Evolutionary conservation across 2,888 invertebrate genomes (phyloP).

Genomic region (Elegia similella): DNA sequence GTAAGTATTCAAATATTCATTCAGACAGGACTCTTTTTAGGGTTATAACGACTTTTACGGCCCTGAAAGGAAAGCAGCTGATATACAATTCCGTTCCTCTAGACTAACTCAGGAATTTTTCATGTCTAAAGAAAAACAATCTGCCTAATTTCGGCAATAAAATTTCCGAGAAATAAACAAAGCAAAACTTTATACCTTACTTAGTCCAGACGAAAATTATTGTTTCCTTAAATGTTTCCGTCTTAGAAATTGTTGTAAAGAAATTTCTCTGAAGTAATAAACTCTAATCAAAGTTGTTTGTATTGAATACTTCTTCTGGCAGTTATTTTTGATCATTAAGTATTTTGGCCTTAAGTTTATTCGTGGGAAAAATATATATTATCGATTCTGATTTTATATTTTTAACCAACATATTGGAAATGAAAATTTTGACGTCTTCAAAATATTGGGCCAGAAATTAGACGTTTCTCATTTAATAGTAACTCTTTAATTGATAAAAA

Average conservation of each 20-base stretch:
- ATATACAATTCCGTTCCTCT: background rate
- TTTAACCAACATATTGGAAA: too few relatives aligned
- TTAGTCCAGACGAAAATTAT: slow-evolving; percentile 1
- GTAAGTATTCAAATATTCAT: too few relatives aligned
- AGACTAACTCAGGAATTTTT: background rate
- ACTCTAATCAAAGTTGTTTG: background rate
- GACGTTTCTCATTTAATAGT: too few relatives aligned
- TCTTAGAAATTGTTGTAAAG: slow-evolving; percentile 1
- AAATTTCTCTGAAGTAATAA: slow-evolving; percentile 4
- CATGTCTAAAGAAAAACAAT: background rate
- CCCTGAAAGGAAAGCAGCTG: too few relatives aligned
- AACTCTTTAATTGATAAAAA: too few relatives aligned
- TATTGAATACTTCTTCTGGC: background rate
- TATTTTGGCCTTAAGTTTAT: background rate
- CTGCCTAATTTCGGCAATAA: background rate
- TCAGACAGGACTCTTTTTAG: too few relatives aligned
- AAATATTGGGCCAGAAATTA: too few relatives aligned
- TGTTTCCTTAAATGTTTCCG: slow-evolving; percentile 5
- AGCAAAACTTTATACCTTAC: background rate
- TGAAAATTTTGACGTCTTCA: too few relatives aligned
- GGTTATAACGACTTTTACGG: too few relatives aligned
- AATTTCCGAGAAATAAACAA: background rate
- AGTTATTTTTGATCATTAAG: background rate
- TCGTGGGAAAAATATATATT: background rate
- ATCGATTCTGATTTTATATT: background rate